phyloP scores from a whole-genome alignment of 2,797 vertebrate species.

The Danio tinwini region DNA sequence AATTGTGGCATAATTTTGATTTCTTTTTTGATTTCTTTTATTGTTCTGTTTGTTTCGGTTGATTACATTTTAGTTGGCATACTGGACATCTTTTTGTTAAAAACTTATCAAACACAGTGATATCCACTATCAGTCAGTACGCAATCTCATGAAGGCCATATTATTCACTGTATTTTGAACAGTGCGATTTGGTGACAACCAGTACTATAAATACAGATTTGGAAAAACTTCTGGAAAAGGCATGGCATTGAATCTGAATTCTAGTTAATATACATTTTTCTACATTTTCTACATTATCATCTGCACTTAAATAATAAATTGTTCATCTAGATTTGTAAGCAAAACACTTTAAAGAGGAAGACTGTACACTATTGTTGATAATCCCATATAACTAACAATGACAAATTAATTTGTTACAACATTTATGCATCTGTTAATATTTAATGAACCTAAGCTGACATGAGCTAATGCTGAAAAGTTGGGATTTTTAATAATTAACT shows the following conservation, averaged over 20 bases:
- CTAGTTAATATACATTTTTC: background rate
- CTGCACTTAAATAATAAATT: no score
- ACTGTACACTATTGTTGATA: no score
- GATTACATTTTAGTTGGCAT: background rate
- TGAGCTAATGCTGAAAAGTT: no score
- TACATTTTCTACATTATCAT: no score
- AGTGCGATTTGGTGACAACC: background rate
- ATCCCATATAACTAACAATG: background rate
- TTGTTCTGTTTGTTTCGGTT: constrained; percentile 1
- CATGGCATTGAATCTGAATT: background rate
- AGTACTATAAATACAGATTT: background rate
- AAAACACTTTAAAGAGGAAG: no score
- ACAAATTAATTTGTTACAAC: background rate
- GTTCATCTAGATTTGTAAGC: no score
- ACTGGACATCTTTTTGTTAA: no score
- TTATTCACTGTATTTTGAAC: background rate
- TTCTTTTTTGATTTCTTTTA: constrained; percentile 1
- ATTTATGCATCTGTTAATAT: background rate
- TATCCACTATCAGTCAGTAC: background rate
- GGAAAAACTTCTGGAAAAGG: background rate
- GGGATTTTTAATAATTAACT: background rate
- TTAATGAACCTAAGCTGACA: background rate
- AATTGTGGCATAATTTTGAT: background rate
- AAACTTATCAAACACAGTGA: background rate
- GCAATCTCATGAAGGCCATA: background rate